Conservation (phyloP, 2,888 invertebrate species). For the Nesidiocoris tenuis region DNA sequence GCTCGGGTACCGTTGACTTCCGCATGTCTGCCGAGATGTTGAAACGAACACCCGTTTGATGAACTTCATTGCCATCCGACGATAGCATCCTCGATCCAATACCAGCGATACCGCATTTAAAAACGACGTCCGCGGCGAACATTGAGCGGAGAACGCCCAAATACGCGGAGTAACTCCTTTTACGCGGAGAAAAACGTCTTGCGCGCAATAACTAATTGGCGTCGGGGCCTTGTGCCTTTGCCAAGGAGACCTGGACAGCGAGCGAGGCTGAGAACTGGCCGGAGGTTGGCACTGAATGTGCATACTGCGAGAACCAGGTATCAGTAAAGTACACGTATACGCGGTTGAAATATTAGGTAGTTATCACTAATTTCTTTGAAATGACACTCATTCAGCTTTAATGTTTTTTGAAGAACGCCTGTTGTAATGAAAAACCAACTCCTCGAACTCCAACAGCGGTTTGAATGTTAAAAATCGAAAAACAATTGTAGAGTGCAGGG, state of each 20-base stretch:
- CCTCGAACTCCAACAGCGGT: too few species aligned
- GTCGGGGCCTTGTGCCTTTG: neutral
- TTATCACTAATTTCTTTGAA: too few species aligned
- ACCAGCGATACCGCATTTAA: neutral
- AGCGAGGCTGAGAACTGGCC: neutral
- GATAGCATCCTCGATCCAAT: neutral
- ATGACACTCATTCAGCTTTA: too few species aligned
- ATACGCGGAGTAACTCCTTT: neutral
- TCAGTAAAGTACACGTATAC: too few species aligned
- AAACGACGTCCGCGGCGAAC: neutral
- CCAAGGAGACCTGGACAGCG: neutral
- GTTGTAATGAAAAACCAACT: too few species aligned
- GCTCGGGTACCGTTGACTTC: neutral
- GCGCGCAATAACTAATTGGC: neutral
- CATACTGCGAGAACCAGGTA: too few species aligned
- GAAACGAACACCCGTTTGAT: neutral
- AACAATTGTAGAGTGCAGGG: too few species aligned
- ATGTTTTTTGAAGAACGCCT: too few species aligned
- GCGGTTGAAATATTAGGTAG: too few species aligned
- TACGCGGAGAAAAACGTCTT: neutral
- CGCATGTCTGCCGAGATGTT: neutral
- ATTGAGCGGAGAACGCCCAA: neutral
- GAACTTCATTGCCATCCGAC: neutral
- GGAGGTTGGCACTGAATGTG: too few species aligned
- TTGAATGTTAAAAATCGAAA: too few species aligned